Evolutionary conservation across 2,797 vertebrate genomes (phyloP).

Genomic region (Prunella strophiata): DNA sequence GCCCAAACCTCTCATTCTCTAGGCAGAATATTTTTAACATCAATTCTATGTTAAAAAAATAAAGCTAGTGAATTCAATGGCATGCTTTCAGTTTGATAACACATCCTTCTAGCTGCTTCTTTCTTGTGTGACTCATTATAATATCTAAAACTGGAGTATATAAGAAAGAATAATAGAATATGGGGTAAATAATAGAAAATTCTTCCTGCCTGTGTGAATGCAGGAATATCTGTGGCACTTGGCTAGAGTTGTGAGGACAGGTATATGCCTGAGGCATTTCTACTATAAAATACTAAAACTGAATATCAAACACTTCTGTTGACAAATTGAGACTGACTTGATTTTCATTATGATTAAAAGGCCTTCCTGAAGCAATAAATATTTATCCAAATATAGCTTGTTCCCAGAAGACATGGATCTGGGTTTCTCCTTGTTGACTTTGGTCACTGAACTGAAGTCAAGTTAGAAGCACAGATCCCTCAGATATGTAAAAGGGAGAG

Average conservation of each 20-base stretch:
- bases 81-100: background rate
- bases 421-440: background rate
- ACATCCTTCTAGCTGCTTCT: background rate
- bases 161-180: background rate
- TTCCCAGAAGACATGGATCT: background rate
- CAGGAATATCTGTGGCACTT: background rate
- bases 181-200: background rate
- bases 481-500: background rate
- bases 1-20: background rate
- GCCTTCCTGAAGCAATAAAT: background rate
- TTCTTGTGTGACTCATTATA: background rate
- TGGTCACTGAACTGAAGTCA: background rate
- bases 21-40: background rate
- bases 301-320: background rate
- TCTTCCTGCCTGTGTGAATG: background rate
- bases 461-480: background rate
- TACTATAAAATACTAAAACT: background rate
- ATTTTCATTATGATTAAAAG: constrained; percentile 27
- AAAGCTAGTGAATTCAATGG: background rate
- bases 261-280: background rate
- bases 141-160: background rate
- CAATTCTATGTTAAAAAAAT: background rate
- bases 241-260: background rate
- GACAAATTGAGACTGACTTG: background rate
- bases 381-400: background rate